Percentiles rank a stretch among this genome's conserved stretches.
phyloP scores from a whole-genome alignment of 35 echinoderm and acorn worm species.

The Eucidaris tribuloides region DNA sequence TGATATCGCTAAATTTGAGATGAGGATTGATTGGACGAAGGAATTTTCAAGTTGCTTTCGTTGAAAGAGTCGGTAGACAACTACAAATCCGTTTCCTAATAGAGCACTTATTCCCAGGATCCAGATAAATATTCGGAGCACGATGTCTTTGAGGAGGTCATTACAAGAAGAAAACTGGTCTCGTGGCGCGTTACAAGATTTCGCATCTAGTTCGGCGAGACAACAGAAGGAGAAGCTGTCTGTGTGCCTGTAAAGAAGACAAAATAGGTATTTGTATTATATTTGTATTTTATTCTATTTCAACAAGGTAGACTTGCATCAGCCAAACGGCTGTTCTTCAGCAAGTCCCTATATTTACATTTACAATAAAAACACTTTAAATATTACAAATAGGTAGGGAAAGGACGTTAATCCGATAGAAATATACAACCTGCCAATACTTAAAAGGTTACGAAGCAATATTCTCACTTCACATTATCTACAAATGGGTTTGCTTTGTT shows the following conservation, averaged over 20 bases:
- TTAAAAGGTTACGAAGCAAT: no score
- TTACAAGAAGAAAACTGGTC: constrained; percentile 80
- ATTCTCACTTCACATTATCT: no score
- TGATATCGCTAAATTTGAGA: constrained; percentile 66
- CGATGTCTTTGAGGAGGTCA: constrained; percentile 42
- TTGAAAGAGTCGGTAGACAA: constrained; percentile 33
- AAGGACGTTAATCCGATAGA: no score
- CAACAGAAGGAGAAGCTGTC: constrained; percentile 80
- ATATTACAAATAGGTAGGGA: no score
- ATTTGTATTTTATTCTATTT: no score
- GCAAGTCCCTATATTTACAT: no score
- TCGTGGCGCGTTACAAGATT: constrained; percentile 32
- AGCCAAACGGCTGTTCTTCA: no score
- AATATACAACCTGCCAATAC: no score
- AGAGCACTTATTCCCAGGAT: constrained; percentile 70
- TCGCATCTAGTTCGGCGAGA: constrained; percentile 15
- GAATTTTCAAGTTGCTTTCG: constrained; percentile 9
- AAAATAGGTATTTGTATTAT: no score
- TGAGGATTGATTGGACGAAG: constrained; percentile 53
- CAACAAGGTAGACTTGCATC: no score
- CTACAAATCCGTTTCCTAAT: constrained; percentile 65
- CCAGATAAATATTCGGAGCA: constrained; percentile 65
- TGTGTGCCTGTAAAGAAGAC: constrained; percentile 53
- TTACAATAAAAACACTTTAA: no score
- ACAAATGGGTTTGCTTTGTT: no score